Conservation (phyloP, 2,113 vertebrate genomes). For the Oplegnathus fasciatus region DNA sequence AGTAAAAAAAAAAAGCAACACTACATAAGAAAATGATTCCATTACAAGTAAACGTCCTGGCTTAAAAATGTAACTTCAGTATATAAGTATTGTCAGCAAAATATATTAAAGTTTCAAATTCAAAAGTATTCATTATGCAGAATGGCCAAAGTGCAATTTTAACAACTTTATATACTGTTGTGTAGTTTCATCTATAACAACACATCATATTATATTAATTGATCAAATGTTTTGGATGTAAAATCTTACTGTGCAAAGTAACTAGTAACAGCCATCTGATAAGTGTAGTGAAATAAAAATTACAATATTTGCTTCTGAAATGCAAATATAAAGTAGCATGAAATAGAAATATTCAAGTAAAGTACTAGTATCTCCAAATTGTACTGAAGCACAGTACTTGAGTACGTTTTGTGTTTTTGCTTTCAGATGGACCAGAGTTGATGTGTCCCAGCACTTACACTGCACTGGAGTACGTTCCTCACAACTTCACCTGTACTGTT, state of each 20-base stretch:
- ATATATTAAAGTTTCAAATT: background rate
- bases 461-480: constrained; percentile 19
- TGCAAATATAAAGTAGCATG: too few relatives aligned
- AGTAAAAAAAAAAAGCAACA: too few relatives aligned
- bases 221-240: background rate
- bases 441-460: constrained; percentile 27
- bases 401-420: background rate
- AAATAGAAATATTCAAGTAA: too few relatives aligned
- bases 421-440: constrained; percentile 65
- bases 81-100: background rate
- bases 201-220: background rate
- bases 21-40: too few relatives aligned
- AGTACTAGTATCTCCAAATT: too few relatives aligned
- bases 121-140: background rate
- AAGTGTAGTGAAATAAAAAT: too few relatives aligned
- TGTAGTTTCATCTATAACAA: background rate
- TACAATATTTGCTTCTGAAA: too few relatives aligned
- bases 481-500: constrained; percentile 40
- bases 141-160: background rate
- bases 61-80: too few relatives aligned
- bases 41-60: too few relatives aligned
- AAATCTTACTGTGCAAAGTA: too few relatives aligned
- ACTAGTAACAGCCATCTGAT: too few relatives aligned
- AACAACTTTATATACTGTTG: background rate
- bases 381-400: too few relatives aligned